These are phyloP conservation scores for Cinara cedri DNA, from an alignment of 2,888 invertebrate species.

Conservation along the genomic window DNA sequence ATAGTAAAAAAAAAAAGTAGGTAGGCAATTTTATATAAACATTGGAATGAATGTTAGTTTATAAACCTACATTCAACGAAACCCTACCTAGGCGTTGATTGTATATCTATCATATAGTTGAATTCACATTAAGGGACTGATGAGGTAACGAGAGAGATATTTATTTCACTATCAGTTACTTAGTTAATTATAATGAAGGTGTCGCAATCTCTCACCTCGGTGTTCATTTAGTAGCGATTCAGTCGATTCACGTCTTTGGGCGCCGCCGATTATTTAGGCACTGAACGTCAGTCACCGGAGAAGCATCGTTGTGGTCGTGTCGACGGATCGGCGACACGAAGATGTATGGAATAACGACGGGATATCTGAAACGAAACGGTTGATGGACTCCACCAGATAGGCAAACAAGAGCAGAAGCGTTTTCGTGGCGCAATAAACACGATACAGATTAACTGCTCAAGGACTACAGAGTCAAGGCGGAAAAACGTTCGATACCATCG, in stretches of 20 bases:
- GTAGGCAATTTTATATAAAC: too few species aligned
- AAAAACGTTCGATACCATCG: constrained; percentile 56
- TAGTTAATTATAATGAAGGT: too few species aligned
- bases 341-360: neutral
- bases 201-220: constrained; percentile 10
- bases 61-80: too few species aligned
- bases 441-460: constrained; percentile 6
- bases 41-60: too few species aligned
- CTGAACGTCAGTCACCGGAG: constrained; percentile 13
- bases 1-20: too few species aligned
- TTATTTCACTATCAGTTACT: too few species aligned
- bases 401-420: neutral
- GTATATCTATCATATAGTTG: too few species aligned
- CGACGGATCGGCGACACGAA: constrained; percentile 17
- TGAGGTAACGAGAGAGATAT: too few species aligned
- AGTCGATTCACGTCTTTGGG: neutral
- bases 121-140: too few species aligned
- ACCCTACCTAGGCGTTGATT: too few species aligned
- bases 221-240: constrained; percentile 4
- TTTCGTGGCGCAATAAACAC: constrained; percentile 24
- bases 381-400: neutral
- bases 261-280: neutral
- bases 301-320: constrained; percentile 6
- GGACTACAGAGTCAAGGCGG: constrained; percentile 37
- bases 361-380: neutral